Evolutionary conservation across 2,888 invertebrate genomes (phyloP), one percentile per base, ranked within the genome.

Genomic region (Operophtera brumata): DNA sequence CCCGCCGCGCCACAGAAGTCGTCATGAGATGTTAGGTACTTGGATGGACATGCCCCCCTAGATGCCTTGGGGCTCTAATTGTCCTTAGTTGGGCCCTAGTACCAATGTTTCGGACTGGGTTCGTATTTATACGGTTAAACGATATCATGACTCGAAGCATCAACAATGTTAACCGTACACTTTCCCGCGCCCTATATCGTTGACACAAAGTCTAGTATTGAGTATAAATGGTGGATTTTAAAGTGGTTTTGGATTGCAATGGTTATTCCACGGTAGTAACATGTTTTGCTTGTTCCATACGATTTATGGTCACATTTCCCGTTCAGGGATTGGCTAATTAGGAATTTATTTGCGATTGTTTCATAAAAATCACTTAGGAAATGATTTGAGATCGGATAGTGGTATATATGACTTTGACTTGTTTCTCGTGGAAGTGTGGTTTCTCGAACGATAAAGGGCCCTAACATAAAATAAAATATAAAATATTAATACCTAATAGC

Each of bases 261-360:
- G 58, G 37, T 43, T 54, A 54, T 61, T 52, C 49, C 56, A 45
- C 39, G 37, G 56, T 32, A 53, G 48, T 47, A 56, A 52, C 61
- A 57, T 53, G 59, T 59, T 61, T 59, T 61, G 59, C 59, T 34
- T 59, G 59, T 63, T 50, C 40, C 37, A 34, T 41, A 47, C 57
- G 55, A 63, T 63, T 61, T 61, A 61, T 61, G 47, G 43, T 47
- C 26, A 37, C 57, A 54, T 37, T 54, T 47, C 47, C 48, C 49
- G 20, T 20, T 20, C 20, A 20, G 20, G 20, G 20, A 20, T 20
- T 40, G 35, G 57, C 50, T 55, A 61, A 63, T 63, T 61, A 59
- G 47, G 32, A 50, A 55, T 50, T 54, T 54, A 57, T 52, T 48
- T 53, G 40, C 37, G 44, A 25, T 56, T 57, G 13, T 44, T 34